Conservation (phyloP, 2,113 vertebrate genomes). For the Nannobrachium achirus region DNA sequence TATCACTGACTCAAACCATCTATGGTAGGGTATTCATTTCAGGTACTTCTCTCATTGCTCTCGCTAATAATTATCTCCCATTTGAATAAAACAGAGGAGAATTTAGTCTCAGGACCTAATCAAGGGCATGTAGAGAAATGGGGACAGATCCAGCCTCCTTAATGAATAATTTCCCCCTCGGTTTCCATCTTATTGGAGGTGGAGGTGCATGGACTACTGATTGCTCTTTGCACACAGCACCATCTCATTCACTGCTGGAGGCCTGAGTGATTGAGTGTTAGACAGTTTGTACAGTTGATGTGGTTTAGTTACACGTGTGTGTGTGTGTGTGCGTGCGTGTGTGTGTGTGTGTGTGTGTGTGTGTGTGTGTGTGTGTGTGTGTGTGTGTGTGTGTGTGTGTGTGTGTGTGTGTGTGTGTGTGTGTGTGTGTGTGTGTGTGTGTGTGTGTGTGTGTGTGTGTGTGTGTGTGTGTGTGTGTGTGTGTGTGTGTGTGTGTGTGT, state of each 20-base stretch:
- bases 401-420: too few species aligned
- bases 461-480: conserved; percentile 6
- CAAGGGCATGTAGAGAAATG: not conserved
- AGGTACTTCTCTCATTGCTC: not conserved
- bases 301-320: not conserved
- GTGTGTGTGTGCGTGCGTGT: not conserved
- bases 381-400: too few species aligned
- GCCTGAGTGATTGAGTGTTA: too few species aligned
- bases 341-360: not conserved
- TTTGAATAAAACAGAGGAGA: not conserved
- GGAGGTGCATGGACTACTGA: not conserved
- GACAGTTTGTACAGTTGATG: too few species aligned
- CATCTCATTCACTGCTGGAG: too few species aligned
- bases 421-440: too few species aligned
- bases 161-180: too few species aligned
- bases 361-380: not conserved
- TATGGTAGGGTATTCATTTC: not conserved
- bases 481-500: too few species aligned
- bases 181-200: too few species aligned
- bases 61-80: not conserved
- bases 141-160: too few species aligned
- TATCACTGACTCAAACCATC: not conserved
- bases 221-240: too few species aligned
- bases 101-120: not conserved
- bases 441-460: conserved; percentile 1